These are phyloP conservation scores for Stenchaetothrips biformis DNA, from an alignment of 2,888 invertebrate species.

Conservation along the genomic window DNA sequence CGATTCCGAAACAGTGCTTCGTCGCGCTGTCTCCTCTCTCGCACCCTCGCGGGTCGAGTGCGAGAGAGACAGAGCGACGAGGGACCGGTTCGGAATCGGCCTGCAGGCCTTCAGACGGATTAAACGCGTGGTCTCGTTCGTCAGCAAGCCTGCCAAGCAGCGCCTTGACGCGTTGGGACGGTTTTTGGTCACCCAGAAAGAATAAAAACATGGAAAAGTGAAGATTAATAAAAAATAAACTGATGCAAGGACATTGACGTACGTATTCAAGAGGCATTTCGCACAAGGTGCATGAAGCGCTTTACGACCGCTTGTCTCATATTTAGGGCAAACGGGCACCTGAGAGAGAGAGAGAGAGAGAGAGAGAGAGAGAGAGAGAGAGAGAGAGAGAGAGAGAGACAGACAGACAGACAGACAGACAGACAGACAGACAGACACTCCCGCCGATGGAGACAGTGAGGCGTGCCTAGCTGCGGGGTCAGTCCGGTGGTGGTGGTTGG, in stretches of 20 bases:
- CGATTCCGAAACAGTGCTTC: not conserved
- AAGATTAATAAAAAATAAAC: no score
- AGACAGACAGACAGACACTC: no score
- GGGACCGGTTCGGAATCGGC: not conserved
- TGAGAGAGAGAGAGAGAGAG: no score
- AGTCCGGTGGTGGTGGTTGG: no score
- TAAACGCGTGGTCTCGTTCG: not conserved
- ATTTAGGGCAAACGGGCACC: no score
- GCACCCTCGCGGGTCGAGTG: not conserved
- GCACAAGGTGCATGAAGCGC: no score
- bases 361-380: not conserved
- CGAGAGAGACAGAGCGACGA: not conserved
- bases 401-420: no score
- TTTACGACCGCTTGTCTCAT: no score
- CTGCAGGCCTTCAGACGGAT: conserved; percentile 17
- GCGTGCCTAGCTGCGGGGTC: not conserved
- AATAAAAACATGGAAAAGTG: no score
- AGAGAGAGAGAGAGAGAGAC: no score
- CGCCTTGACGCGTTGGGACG: not conserved
- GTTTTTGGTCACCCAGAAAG: not conserved
- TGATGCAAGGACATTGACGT: no score
- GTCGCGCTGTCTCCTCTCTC: not conserved
- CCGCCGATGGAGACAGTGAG: not conserved
- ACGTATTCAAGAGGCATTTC: no score
- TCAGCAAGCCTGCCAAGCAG: not conserved